Evolutionary conservation across 2,888 invertebrate species (phyloP).

Genomic region (Lasioglossum zephyrum): DNA sequence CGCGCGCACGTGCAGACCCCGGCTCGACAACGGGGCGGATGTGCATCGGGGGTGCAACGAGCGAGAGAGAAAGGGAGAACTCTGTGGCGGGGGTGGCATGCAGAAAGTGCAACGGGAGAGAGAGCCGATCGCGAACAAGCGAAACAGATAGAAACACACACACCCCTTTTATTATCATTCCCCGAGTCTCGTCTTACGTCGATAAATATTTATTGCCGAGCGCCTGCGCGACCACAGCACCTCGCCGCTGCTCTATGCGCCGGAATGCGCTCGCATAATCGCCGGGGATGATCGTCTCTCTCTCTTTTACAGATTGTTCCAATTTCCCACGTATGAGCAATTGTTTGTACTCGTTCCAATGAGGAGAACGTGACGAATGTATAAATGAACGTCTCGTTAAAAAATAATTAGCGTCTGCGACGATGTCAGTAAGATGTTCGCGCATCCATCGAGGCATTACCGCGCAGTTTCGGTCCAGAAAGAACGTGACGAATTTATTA

Average conservation of each 20-base stretch:
- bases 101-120: not conserved
- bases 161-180: conserved; percentile 65
- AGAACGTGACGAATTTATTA: no score
- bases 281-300: conserved; percentile 35
- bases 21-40: conserved; percentile 16
- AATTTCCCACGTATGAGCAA: no score
- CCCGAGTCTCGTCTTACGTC: conserved; percentile 62
- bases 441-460: not conserved
- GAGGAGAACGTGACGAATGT: no score
- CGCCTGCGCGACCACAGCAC: conserved; percentile 51
- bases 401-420: no score
- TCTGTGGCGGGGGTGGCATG: not conserved
- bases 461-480: not conserved
- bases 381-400: no score
- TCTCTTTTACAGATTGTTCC: not conserved
- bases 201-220: conserved; percentile 70
- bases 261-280: conserved; percentile 67
- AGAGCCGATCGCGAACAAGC: conserved; percentile 15
- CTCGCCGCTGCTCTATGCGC: conserved; percentile 49
- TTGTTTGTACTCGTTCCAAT: no score
- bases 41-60: conserved; percentile 10
- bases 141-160: conserved; percentile 28
- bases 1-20: conserved; percentile 69
- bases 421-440: not conserved
- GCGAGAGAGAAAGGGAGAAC: not conserved